These are phyloP conservation scores for Rhea americana DNA, from an alignment of 2,113 vertebrate genomes.

Conservation along the genomic window DNA sequence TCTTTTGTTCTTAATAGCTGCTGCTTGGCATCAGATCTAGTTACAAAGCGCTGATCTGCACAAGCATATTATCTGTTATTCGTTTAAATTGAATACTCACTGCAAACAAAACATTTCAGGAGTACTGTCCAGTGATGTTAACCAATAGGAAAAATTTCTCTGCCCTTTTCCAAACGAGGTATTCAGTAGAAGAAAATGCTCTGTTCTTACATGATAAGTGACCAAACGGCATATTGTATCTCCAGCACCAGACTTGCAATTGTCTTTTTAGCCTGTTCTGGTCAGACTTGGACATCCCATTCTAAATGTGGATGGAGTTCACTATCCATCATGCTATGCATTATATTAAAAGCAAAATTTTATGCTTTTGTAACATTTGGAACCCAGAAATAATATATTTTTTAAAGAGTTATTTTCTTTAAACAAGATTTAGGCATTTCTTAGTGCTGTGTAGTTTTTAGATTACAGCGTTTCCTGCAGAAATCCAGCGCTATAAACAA, in stretches of 20 bases:
- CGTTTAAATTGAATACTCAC: not conserved
- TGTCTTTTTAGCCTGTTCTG: conserved; percentile 10
- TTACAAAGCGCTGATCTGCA: not conserved
- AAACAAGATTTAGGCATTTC: not conserved
- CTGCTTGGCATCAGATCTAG: not conserved
- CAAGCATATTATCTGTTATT: not conserved
- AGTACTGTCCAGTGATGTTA: not conserved
- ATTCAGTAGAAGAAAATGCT: not conserved
- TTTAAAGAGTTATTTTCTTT: not conserved
- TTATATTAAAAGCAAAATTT: not conserved
- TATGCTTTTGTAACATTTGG: not conserved
- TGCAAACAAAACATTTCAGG: not conserved
- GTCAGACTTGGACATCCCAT: not conserved
- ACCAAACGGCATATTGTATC: not conserved
- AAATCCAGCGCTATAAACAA: not conserved
- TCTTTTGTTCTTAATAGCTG: not conserved
- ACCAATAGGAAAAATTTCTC: not conserved
- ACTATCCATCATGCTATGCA: not conserved
- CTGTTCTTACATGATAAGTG: not conserved
- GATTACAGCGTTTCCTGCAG: not conserved
- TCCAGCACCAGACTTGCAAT: not conserved
- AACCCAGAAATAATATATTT: not conserved
- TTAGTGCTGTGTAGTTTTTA: not conserved
- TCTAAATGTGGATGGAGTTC: not conserved
- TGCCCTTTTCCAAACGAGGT: not conserved